Evolutionary conservation across 2,797 vertebrate species (phyloP).

Genomic region (Crax fasciolata): DNA sequence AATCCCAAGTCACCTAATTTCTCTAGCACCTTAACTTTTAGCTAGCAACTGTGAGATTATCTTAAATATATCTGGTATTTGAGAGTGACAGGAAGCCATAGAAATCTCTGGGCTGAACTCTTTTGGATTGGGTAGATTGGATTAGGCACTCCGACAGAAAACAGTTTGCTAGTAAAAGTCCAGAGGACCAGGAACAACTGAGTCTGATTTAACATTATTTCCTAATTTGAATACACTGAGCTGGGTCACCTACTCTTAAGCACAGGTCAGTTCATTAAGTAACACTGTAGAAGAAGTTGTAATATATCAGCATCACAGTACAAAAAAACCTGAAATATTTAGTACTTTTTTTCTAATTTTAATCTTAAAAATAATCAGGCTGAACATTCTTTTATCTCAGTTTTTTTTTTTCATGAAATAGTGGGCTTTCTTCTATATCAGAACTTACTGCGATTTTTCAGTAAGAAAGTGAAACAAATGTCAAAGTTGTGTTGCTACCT

Average conservation of each 20-base stretch:
- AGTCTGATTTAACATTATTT: not conserved
- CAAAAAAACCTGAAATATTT: not conserved
- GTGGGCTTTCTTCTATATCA: rapidly evolving
- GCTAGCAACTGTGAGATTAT: not conserved
- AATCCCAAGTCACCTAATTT: not conserved
- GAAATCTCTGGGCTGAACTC: not conserved
- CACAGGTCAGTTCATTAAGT: not conserved
- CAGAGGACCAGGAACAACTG: not conserved
- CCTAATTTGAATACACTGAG: not conserved
- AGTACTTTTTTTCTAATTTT: not conserved
- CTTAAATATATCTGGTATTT: not conserved
- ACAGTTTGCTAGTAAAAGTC: not conserved
- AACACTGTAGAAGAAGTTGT: not conserved
- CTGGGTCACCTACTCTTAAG: not conserved
- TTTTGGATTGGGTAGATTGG: not conserved
- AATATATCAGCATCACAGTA: not conserved
- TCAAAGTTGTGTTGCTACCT: not conserved
- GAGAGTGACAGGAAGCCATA: not conserved
- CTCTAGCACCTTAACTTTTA: not conserved
- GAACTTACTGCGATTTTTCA: not conserved
- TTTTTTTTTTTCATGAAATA: not conserved
- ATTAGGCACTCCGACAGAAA: not conserved
- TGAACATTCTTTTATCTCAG: not conserved
- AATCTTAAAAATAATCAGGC: not conserved
- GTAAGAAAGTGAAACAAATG: not conserved